These are phyloP conservation scores for Schizotus pectinicornis DNA, from an alignment of 2,888 invertebrate species.

Conservation along the genomic window DNA sequence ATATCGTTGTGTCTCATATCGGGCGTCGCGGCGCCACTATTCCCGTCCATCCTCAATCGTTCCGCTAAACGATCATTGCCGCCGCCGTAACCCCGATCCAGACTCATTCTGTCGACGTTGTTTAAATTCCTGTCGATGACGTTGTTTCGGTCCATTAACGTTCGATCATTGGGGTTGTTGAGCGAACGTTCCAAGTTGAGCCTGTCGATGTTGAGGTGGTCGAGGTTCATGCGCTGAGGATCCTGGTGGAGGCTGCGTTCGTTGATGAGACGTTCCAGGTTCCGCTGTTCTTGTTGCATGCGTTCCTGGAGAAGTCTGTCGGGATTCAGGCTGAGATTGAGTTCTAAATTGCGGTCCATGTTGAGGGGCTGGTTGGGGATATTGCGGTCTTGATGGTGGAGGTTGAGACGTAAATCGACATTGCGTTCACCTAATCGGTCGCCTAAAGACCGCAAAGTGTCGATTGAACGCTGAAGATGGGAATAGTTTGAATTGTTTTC, in stretches of 20 bases:
- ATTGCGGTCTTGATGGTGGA: too few relatives aligned
- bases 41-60: conserved; percentile 40
- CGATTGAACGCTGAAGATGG: conserved; percentile 57
- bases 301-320: conserved; percentile 50
- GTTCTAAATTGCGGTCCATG: conserved; percentile 49
- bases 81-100: conserved; percentile 12
- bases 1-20: conserved; percentile 44
- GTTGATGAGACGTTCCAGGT: conserved; percentile 52
- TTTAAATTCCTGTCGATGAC: conserved; percentile 53
- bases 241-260: conserved; percentile 48
- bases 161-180: conserved; percentile 13
- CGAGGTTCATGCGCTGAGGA: conserved; percentile 43
- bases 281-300: too few relatives aligned
- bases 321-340: conserved; percentile 52
- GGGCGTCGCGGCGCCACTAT: conserved; percentile 24
- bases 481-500: conserved; percentile 55
- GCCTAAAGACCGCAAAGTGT: conserved; percentile 56
- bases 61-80: conserved; percentile 21
- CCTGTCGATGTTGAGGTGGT: conserved; percentile 50
- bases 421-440: conserved; percentile 57
- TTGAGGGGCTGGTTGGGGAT: conserved; percentile 44
- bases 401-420: conserved; percentile 54
- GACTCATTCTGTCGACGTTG: conserved; percentile 19
- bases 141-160: too few relatives aligned
- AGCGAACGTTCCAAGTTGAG: conserved; percentile 49